Conservation (phyloP, 2,888 invertebrate genomes). For the Crioceris asparagi region DNA sequence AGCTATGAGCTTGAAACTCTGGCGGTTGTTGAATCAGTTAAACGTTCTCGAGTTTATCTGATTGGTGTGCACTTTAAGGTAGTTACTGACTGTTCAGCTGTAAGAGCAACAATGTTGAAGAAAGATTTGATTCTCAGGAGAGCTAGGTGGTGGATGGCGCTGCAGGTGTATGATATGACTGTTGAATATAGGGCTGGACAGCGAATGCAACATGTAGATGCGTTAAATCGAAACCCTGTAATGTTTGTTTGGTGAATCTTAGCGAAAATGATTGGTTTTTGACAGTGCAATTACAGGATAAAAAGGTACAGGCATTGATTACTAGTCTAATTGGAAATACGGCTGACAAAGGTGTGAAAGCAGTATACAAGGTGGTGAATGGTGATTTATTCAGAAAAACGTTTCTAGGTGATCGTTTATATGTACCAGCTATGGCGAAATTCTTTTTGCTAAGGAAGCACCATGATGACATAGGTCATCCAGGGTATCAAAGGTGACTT, state of each 20-base stretch:
- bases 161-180: constrained; percentile 1
- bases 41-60: background rate
- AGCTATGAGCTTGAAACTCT: background rate
- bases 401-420: constrained; percentile 19
- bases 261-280: background rate
- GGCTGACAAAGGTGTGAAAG: background rate
- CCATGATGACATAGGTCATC: constrained; percentile 23
- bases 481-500: constrained; percentile 1
- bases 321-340: constrained; percentile 5
- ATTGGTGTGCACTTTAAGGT: background rate
- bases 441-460: constrained; percentile 27
- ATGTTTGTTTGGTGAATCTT: background rate
- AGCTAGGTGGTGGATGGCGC: background rate
- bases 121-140: background rate
- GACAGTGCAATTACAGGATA: constrained; percentile 1
- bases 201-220: constrained; percentile 4
- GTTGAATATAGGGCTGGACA: constrained; percentile 1
- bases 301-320: background rate
- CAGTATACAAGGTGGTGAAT: background rate
- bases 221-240: constrained; percentile 2
- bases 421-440: constrained; percentile 22
- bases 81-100: background rate
- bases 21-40: background rate
- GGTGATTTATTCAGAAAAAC: constrained; percentile 13
- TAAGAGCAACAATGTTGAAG: background rate